phyloP scores from a whole-genome alignment of 2,113 vertebrate genomes.

The Atractosteus spatula region DNA sequence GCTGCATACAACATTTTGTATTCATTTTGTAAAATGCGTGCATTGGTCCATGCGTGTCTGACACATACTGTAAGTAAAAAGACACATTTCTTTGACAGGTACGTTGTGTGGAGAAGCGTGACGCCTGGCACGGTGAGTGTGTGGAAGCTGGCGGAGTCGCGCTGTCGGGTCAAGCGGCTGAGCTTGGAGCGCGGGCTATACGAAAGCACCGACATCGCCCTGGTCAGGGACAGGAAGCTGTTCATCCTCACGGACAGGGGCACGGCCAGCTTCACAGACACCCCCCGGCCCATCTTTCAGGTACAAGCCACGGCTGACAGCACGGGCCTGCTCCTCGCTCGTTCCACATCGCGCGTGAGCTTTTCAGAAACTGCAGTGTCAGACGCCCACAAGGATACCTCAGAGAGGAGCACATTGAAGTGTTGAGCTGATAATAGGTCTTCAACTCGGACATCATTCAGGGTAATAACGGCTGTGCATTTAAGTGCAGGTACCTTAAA shows the following conservation, averaged over 20 bases:
- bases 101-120: slow-evolving; percentile 45
- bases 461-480: not conserved
- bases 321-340: no score
- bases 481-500: not conserved
- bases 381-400: no score
- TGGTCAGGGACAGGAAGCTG: slow-evolving; percentile 48
- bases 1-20: no score
- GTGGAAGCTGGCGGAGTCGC: slow-evolving; percentile 50
- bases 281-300: slow-evolving; percentile 47
- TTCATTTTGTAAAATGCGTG: no score
- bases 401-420: no score
- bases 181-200: slow-evolving; percentile 52
- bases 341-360: no score
- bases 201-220: slow-evolving; percentile 42
- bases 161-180: slow-evolving; percentile 42
- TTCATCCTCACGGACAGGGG: slow-evolving; percentile 53
- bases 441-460: no score
- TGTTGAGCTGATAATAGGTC: no score
- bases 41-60: no score
- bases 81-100: slow-evolving; percentile 27
- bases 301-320: slow-evolving; percentile 14
- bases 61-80: no score
- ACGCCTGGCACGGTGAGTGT: slow-evolving; percentile 39
- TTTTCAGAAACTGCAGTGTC: no score
- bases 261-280: slow-evolving; percentile 36